phyloP scores from a whole-genome alignment of 2,113 vertebrate genomes.

The Trematocara stigmaticum region DNA sequence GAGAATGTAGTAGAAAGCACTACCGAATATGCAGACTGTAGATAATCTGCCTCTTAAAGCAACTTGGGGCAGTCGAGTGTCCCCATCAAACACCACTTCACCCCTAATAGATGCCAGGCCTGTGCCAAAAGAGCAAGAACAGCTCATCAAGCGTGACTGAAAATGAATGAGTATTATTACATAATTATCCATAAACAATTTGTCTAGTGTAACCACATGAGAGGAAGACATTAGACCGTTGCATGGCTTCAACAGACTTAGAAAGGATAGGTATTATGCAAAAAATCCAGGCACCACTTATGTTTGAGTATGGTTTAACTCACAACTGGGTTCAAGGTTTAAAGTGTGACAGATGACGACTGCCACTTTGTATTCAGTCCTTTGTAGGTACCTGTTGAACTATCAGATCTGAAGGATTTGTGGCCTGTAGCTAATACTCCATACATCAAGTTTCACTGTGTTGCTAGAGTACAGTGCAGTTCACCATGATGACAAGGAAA shows the following conservation, averaged over 20 bases:
- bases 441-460: not conserved
- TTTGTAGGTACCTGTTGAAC: not conserved
- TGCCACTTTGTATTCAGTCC: not conserved
- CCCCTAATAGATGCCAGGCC: not conserved
- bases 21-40: not conserved
- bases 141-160: conserved; percentile 38
- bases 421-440: not conserved
- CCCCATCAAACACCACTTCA: not conserved
- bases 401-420: not conserved
- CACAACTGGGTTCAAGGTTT: not conserved
- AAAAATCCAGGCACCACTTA: not conserved
- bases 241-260: conserved; percentile 6
- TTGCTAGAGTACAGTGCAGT: not conserved
- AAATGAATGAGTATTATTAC: conserved; percentile 53
- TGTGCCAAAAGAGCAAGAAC: not conserved
- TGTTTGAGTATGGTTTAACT: not conserved
- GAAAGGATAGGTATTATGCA: not conserved
- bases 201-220: conserved; percentile 25
- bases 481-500: not conserved
- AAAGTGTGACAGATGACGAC: not conserved
- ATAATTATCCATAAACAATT: conserved; percentile 58
- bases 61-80: not conserved
- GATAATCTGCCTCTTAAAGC: not conserved
- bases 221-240: not conserved
- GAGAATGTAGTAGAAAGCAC: not conserved